Conservation (phyloP, 2,888 invertebrate genomes). For the Pollenia griseotomentosa region DNA sequence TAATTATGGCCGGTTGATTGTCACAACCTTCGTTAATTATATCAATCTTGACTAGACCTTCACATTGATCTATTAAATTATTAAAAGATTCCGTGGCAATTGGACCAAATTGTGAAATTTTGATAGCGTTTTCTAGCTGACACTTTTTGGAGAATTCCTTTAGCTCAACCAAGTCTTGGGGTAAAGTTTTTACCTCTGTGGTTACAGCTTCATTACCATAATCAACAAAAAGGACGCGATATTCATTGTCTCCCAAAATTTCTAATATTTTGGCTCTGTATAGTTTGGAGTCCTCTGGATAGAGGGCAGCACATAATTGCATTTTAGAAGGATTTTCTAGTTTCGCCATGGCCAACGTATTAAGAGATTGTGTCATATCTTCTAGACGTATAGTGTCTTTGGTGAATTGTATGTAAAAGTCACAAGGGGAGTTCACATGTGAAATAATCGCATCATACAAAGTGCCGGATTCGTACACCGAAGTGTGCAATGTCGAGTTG, state of each 20-base stretch:
- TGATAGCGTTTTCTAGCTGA: slow-evolving; percentile 86
- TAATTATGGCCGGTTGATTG: slow-evolving; percentile 77
- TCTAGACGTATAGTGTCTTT: slow-evolving; percentile 86
- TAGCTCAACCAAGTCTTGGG: slow-evolving; percentile 86
- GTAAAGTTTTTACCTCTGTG: slow-evolving; percentile 86
- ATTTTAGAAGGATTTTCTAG: slow-evolving; percentile 76
- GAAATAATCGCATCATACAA: slow-evolving; percentile 87
- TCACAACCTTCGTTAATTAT: slow-evolving; percentile 74
- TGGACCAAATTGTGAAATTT: slow-evolving; percentile 81
- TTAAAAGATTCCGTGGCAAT: slow-evolving; percentile 78
- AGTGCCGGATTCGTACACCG: slow-evolving; percentile 74
- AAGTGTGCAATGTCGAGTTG: slow-evolving; percentile 73
- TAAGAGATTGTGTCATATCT: slow-evolving; percentile 83
- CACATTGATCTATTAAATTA: slow-evolving; percentile 79
- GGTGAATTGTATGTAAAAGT: slow-evolving; percentile 91
- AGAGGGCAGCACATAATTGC: slow-evolving; percentile 90
- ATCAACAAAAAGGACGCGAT: slow-evolving; percentile 89
- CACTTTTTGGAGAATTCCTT: slow-evolving; percentile 87
- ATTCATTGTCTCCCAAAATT: slow-evolving; percentile 89
- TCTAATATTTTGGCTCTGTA: slow-evolving; percentile 93
- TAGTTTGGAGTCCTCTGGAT: slow-evolving; percentile 92
- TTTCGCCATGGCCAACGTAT: slow-evolving; percentile 73
- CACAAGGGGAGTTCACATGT: slow-evolving; percentile 89
- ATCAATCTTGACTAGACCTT: slow-evolving; percentile 79
- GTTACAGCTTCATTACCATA: slow-evolving; percentile 87